A percentile compares a stretch with the other conserved stretches of the same genome.
Conservation (phyloP, 2,888 invertebrate genomes). For the Sinohyriopsis cumingii region DNA sequence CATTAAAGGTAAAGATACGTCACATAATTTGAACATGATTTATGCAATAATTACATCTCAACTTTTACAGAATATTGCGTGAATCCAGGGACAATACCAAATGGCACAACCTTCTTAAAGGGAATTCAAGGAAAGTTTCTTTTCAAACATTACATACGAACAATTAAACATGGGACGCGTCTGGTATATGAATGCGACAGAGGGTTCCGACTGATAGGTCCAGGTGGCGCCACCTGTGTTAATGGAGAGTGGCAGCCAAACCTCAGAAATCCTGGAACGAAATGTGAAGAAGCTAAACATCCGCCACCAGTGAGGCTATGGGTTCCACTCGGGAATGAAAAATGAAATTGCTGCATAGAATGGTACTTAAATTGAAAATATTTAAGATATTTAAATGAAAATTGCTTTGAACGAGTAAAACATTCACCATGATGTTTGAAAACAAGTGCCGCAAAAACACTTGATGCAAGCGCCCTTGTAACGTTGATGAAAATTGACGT, state of each 20-base stretch:
- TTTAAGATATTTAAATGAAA: too few relatives aligned
- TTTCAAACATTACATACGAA: conserved; percentile 88
- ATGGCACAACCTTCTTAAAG: conserved; percentile 77
- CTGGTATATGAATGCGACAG: conserved; percentile 93
- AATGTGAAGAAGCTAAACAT: conserved; percentile 88
- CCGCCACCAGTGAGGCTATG: conserved; percentile 74
- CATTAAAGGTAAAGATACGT: too few relatives aligned
- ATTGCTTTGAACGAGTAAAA: too few relatives aligned
- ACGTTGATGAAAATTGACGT: too few relatives aligned
- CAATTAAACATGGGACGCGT: conserved; percentile 61
- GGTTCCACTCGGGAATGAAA: conserved; percentile 22
- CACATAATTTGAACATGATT: too few relatives aligned
- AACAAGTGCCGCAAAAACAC: too few relatives aligned
- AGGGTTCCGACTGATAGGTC: conserved; percentile 89
- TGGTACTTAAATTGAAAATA: too few relatives aligned
- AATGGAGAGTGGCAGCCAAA: conserved; percentile 93
- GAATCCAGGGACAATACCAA: conserved; percentile 8
- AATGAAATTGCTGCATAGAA: neutral
- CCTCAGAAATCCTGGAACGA: conserved; percentile 80
- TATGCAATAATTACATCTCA: neutral
- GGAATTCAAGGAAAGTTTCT: conserved; percentile 88
- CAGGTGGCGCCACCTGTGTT: conserved; percentile 91
- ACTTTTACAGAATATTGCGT: conserved; percentile 8
- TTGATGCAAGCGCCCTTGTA: too few relatives aligned
- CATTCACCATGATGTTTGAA: too few relatives aligned